These are phyloP conservation scores for Spilarctia lutea DNA, from an alignment of 2,888 invertebrate species.

Conservation along the genomic window DNA sequence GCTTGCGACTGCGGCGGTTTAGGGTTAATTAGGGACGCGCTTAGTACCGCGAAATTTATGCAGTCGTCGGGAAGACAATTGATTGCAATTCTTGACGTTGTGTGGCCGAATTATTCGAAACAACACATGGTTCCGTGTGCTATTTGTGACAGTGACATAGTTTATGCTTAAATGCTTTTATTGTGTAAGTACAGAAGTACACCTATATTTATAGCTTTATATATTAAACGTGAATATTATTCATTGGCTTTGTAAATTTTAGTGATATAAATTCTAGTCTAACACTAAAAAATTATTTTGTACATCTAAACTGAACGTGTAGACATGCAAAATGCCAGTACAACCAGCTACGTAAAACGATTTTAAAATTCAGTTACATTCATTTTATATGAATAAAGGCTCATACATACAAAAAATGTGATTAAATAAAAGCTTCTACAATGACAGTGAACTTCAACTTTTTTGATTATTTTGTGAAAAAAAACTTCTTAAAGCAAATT, in stretches of 20 bases:
- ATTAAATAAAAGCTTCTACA: neutral
- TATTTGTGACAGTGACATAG: slow-evolving; percentile 10
- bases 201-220: too few species aligned
- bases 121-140: slow-evolving; percentile 35
- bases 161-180: neutral
- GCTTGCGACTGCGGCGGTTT: slow-evolving; percentile 64
- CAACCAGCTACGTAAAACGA: neutral
- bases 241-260: too few species aligned
- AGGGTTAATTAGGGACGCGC: slow-evolving; percentile 81
- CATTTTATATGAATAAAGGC: too few species aligned
- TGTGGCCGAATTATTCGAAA: slow-evolving; percentile 46
- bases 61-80: slow-evolving; percentile 67
- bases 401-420: too few species aligned
- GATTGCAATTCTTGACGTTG: slow-evolving; percentile 65
- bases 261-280: too few species aligned
- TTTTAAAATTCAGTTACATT: too few species aligned
- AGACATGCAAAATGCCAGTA: too few species aligned
- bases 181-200: neutral
- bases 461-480: neutral
- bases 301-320: neutral
- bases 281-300: too few species aligned
- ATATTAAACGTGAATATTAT: too few species aligned
- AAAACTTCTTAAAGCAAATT: neutral
- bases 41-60: slow-evolving; percentile 74
- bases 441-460: neutral